Percentiles rank a stretch among this genome's conserved stretches.
Evolutionary conservation across 2,888 invertebrate species (phyloP).

Genomic region (Leptothorax acervorum): DNA sequence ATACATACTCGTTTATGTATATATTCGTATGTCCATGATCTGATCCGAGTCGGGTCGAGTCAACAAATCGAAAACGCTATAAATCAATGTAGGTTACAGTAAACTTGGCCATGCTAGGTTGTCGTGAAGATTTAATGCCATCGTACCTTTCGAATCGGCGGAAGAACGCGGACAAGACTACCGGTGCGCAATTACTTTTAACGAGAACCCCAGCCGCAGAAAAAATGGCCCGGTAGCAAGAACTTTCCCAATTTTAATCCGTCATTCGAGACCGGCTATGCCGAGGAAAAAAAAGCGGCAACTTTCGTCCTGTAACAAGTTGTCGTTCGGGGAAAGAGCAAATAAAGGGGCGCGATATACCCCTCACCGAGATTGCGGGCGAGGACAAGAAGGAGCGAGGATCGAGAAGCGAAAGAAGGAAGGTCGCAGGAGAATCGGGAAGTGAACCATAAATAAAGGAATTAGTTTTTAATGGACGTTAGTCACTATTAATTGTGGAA

Average conservation of each 20-base stretch:
- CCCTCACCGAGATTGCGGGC: constrained; percentile 51
- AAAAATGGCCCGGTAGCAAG: constrained; percentile 76
- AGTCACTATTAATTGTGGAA: constrained; percentile 81
- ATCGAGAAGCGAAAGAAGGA: constrained; percentile 49
- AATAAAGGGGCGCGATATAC: constrained; percentile 73
- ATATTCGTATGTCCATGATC: too few relatives aligned
- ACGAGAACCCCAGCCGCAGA: constrained; percentile 72
- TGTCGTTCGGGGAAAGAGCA: constrained; percentile 71
- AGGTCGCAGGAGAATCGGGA: constrained; percentile 69
- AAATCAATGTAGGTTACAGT: background rate
- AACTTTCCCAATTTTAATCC: constrained; percentile 81
- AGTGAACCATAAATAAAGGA: constrained; percentile 79
- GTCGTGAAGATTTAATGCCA: constrained; percentile 32
- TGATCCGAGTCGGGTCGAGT: too few relatives aligned
- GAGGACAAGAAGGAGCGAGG: constrained; percentile 52
- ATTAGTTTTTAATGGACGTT: constrained; percentile 81
- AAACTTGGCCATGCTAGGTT: background rate
- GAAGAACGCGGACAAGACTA: constrained; percentile 63
- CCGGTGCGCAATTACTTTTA: constrained; percentile 73
- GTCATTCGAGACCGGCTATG: constrained; percentile 76
- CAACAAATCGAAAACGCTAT: too few relatives aligned
- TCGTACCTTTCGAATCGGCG: constrained; percentile 52
- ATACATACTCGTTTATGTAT: too few relatives aligned
- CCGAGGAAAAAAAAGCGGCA: constrained; percentile 68
- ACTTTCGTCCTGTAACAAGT: constrained; percentile 78